Conservation (phyloP, 1,140 invertebrate genomes). For the Rhynchophorus ferrugineus region DNA sequence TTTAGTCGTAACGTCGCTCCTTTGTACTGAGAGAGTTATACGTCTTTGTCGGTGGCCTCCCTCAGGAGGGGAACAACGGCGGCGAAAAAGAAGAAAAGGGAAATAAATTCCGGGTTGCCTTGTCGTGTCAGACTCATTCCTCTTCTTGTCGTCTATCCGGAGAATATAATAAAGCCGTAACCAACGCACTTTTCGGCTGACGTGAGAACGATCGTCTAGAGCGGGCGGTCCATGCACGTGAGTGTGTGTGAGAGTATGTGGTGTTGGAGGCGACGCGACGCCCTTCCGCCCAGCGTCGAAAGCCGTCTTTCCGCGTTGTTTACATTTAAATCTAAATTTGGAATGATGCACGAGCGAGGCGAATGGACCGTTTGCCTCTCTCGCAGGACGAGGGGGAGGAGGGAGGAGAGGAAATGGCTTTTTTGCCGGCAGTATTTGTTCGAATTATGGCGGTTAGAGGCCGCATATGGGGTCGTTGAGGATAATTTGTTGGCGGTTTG, state of each 20-base stretch:
- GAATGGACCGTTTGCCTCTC: background rate
- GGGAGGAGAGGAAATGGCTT: background rate
- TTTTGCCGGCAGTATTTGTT: background rate
- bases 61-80: too few relatives aligned
- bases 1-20: too few relatives aligned
- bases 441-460: background rate
- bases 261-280: too few relatives aligned
- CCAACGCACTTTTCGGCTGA: slow-evolving; percentile 16
- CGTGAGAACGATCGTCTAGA: slow-evolving; percentile 3
- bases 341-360: background rate
- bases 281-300: too few relatives aligned
- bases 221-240: too few relatives aligned
- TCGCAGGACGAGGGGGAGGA: background rate
- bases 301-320: slow-evolving; percentile 9
- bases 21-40: too few relatives aligned
- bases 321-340: slow-evolving; percentile 9
- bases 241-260: background rate
- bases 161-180: slow-evolving; percentile 23
- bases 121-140: slow-evolving; percentile 19
- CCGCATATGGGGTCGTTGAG: background rate
- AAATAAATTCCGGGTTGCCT: slow-evolving; percentile 20
- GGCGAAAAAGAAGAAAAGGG: too few relatives aligned
- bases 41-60: slow-evolving; percentile 14
- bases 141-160: slow-evolving; percentile 16
- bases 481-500: too few relatives aligned